Conservation (phyloP, 2,113 vertebrate genomes). For the Dissostichus mawsoni region DNA sequence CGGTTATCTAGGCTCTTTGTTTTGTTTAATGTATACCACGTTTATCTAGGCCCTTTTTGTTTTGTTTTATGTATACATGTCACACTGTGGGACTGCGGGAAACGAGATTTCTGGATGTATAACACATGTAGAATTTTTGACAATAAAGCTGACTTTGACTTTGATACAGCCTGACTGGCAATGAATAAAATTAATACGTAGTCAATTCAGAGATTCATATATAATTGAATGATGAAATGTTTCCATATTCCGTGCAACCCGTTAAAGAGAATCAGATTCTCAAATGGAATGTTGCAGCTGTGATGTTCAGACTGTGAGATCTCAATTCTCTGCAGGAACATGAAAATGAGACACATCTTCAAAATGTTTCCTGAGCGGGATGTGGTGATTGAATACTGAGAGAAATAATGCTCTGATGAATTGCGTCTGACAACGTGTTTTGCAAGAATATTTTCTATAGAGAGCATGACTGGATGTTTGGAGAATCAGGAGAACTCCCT, state of each 20-base stretch:
- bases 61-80: too few species aligned
- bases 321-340: background rate
- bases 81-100: too few species aligned
- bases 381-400: background rate
- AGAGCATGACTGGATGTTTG: background rate
- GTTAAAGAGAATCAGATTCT: background rate
- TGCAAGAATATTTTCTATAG: background rate
- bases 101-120: too few species aligned
- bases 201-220: conserved; percentile 17
- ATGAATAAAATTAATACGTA: conserved; percentile 17
- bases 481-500: background rate
- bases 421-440: background rate
- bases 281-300: background rate
- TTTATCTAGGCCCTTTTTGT: too few species aligned
- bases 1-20: too few species aligned
- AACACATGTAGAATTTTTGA: too few species aligned
- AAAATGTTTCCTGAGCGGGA: background rate
- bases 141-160: too few species aligned
- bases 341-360: background rate
- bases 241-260: background rate
- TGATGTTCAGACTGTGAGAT: background rate
- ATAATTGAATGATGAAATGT: conserved; percentile 39
- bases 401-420: background rate
- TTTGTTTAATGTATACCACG: too few species aligned
- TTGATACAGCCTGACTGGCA: conserved; percentile 2